Percentiles rank a stretch among this genome's conserved stretches.
Evolutionary conservation across 2,797 vertebrate species (phyloP).

Genomic region (Graptemys geographica): DNA sequence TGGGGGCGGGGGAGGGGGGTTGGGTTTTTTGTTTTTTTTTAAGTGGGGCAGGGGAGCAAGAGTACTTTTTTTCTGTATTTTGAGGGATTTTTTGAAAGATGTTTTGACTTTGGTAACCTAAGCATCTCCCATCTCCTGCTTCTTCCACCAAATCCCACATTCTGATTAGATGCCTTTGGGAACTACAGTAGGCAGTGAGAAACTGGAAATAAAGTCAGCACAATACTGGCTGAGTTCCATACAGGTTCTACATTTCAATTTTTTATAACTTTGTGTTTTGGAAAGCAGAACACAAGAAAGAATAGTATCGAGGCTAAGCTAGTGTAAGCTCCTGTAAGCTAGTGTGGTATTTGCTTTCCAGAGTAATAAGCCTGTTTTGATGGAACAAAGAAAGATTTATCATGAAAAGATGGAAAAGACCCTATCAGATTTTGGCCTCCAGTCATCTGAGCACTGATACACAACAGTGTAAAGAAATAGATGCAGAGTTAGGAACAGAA

Average conservation of each 20-base stretch:
- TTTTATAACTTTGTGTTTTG: constrained; percentile 34
- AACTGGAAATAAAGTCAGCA: neutral
- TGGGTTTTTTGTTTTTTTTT: neutral
- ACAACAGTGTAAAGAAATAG: neutral
- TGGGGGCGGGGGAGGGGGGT: neutral
- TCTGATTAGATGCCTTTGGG: constrained; percentile 50
- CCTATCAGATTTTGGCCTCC: neutral
- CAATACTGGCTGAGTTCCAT: neutral
- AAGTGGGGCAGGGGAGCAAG: neutral
- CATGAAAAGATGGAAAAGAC: neutral
- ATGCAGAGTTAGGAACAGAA: neutral
- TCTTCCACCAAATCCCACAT: neutral
- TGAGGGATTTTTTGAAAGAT: neutral
- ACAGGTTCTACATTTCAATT: constrained; percentile 43
- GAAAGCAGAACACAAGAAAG: neutral
- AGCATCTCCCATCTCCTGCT: constrained; percentile 5
- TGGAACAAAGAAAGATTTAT: constrained; percentile 14
- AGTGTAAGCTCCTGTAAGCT: neutral
- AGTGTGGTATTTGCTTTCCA: neutral
- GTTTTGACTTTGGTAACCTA: neutral
- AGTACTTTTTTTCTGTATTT: neutral
- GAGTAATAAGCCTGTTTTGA: neutral
- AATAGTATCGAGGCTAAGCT: constrained; percentile 21
- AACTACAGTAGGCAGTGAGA: neutral
- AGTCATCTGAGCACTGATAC: neutral